Conservation (phyloP, 2,113 vertebrate species). For the Platycercus adscitus region DNA sequence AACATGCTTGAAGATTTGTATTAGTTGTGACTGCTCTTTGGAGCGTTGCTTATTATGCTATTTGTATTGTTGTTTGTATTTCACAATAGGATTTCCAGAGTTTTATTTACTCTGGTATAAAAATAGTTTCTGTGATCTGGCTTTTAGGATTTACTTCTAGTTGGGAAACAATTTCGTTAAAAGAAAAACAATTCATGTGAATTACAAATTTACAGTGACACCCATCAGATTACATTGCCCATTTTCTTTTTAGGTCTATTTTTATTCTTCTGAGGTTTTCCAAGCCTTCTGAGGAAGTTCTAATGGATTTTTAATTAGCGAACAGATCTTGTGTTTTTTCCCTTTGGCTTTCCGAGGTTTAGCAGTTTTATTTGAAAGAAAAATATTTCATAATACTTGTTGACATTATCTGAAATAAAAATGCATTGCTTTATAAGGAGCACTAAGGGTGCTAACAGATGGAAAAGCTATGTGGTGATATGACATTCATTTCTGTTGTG, state of each 20-base stretch:
- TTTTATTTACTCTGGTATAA: slow-evolving; percentile 44
- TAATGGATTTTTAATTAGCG: slow-evolving; percentile 53
- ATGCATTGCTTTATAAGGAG: slow-evolving; percentile 37
- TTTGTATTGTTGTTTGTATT: slow-evolving; percentile 38
- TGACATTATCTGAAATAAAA: slow-evolving; percentile 64
- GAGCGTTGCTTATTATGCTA: background rate
- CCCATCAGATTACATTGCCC: slow-evolving; percentile 8
- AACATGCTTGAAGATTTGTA: background rate
- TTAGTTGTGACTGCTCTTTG: background rate
- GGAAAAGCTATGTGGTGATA: slow-evolving; percentile 41
- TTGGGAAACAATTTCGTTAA: slow-evolving; percentile 26
- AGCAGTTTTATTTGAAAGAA: slow-evolving; percentile 24
- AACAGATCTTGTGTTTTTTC: slow-evolving; percentile 8
- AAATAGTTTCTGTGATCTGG: slow-evolving; percentile 35
- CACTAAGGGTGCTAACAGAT: slow-evolving; percentile 63
- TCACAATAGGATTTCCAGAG: slow-evolving; percentile 14
- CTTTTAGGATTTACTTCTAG: slow-evolving; percentile 23
- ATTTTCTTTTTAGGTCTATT: slow-evolving; percentile 10
- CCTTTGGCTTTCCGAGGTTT: slow-evolving; percentile 9
- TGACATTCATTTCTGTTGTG: slow-evolving; percentile 36
- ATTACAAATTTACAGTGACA: background rate
- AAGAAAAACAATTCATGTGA: background rate
- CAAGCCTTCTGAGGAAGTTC: slow-evolving; percentile 10
- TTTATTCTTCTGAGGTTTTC: slow-evolving; percentile 48
- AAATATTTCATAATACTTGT: slow-evolving; percentile 59